Percentiles rank a stretch among this genome's conserved stretches.
Conservation (phyloP, 2,888 invertebrate species). For the Resseliella maxima region DNA sequence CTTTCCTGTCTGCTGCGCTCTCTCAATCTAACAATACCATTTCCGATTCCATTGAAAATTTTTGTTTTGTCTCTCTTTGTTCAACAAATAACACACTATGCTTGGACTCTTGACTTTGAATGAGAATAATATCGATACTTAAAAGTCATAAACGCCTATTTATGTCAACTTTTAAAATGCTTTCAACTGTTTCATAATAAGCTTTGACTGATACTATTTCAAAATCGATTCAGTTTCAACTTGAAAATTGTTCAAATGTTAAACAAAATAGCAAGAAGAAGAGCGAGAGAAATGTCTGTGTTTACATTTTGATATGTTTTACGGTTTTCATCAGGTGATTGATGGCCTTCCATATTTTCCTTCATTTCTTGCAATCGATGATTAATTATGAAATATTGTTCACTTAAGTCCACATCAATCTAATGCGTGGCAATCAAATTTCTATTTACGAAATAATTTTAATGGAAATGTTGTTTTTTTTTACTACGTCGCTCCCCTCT, state of each 20-base stretch:
- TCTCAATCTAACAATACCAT: background rate
- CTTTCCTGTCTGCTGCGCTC: background rate
- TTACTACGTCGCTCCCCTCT: too few relatives aligned
- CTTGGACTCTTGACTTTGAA: too few relatives aligned
- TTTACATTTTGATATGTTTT: background rate
- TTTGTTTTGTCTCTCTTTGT: background rate
- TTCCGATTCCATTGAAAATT: background rate
- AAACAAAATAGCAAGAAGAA: too few relatives aligned
- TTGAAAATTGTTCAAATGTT: background rate
- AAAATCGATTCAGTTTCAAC: too few relatives aligned
- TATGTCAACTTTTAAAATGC: background rate
- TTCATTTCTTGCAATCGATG: background rate
- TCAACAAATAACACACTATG: too few relatives aligned
- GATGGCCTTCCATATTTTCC: background rate
- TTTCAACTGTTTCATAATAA: background rate
- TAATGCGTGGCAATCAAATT: conserved; percentile 18
- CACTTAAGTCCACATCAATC: conserved; percentile 13
- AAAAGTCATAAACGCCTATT: background rate
- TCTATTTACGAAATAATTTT: background rate
- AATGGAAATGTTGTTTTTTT: background rate
- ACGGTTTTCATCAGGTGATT: conserved; percentile 34
- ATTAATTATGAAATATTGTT: conserved; percentile 48
- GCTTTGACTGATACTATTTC: too few relatives aligned
- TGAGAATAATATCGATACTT: background rate
- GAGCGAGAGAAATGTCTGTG: too few relatives aligned